phyloP scores from a whole-genome alignment of 2,113 vertebrate species.

The Grus americana region DNA sequence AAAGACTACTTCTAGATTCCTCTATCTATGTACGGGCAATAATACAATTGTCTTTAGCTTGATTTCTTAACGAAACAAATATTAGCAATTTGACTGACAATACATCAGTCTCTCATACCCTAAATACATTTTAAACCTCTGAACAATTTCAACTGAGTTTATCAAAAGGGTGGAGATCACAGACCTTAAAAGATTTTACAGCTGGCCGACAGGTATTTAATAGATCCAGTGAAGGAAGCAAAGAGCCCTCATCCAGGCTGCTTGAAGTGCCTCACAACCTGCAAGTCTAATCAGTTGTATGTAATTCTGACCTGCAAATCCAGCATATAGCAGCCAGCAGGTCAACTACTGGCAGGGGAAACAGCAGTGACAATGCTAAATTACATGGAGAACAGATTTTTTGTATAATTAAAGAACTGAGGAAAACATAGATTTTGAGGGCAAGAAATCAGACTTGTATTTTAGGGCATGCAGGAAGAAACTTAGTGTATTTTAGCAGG shows the following conservation, averaged over 20 bases:
- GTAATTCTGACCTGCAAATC: background rate
- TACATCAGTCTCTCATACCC: accelerated
- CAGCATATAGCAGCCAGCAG: background rate
- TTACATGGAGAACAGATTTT: background rate
- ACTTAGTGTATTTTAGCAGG: background rate
- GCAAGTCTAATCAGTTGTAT: background rate
- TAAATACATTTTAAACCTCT: background rate
- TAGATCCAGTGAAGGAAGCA: background rate
- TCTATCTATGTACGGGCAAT: accelerated
- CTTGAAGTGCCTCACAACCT: background rate
- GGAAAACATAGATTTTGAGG: background rate
- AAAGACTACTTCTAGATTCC: background rate
- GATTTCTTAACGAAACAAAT: too few species aligned
- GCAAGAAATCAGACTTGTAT: background rate
- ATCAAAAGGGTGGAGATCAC: background rate
- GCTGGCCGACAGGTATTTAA: background rate
- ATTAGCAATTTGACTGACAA: background rate
- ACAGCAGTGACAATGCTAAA: background rate
- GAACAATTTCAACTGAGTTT: background rate
- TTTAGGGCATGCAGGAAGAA: background rate
- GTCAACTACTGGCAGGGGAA: background rate
- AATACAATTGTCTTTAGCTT: background rate
- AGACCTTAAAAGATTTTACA: background rate
- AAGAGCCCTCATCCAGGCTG: background rate
- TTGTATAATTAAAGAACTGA: background rate